phyloP scores from a whole-genome alignment of 2,888 invertebrate species.

The Portevinia maculata region DNA sequence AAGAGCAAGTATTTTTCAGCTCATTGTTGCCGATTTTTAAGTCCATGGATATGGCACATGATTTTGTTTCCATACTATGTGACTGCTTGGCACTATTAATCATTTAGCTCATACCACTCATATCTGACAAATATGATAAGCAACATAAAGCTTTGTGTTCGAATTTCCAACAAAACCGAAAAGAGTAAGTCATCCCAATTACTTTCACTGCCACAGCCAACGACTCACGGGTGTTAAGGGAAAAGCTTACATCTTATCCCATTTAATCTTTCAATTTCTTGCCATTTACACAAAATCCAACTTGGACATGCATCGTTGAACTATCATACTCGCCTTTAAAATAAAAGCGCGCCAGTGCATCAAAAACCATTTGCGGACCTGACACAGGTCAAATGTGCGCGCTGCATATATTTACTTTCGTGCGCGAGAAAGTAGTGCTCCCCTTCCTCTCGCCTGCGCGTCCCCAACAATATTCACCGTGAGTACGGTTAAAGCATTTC shows the following conservation, averaged over 20 bases:
- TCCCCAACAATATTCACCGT: slow-evolving; percentile 56
- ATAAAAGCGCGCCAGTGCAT: slow-evolving; percentile 42
- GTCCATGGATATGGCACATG: too few relatives aligned
- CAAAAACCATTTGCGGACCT: slow-evolving; percentile 50
- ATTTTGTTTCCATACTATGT: too few relatives aligned
- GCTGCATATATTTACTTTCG: slow-evolving; percentile 16
- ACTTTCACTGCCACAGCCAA: background rate
- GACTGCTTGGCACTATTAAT: too few relatives aligned
- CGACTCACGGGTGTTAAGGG: slow-evolving; percentile 22
- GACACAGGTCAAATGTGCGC: slow-evolving; percentile 47
- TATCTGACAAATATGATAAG: background rate
- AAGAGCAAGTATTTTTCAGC: too few relatives aligned
- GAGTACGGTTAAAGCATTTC: slow-evolving; percentile 62
- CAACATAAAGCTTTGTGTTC: background rate
- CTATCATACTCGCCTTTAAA: slow-evolving; percentile 26
- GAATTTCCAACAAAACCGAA: background rate
- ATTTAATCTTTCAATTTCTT: background rate
- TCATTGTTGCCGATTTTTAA: too few relatives aligned
- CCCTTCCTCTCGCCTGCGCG: slow-evolving; percentile 16
- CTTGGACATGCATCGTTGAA: slow-evolving; percentile 44
- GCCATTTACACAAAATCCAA: slow-evolving; percentile 6
- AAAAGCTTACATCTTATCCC: slow-evolving; percentile 25
- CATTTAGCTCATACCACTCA: too few relatives aligned
- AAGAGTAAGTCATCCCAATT: background rate
- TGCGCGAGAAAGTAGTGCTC: slow-evolving; percentile 52